Evolutionary conservation across 2,797 vertebrate species (phyloP).

Genomic region (Coregonus suidteri): DNA sequence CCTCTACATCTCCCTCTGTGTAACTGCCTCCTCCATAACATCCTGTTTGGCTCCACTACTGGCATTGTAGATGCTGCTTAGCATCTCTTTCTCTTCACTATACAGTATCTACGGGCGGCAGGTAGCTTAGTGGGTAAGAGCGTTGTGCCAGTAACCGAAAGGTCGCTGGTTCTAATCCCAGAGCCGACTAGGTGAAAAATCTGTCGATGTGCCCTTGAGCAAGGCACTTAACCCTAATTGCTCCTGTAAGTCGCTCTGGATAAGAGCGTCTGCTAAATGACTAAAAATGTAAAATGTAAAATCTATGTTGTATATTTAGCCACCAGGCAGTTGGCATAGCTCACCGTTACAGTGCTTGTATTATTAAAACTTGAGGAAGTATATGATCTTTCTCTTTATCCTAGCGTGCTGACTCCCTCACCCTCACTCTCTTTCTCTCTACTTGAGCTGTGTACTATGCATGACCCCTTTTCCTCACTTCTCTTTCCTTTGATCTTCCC

Average conservation of each 20-base stretch:
- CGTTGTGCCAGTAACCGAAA: too few species aligned
- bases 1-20: not conserved
- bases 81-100: not conserved
- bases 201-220: too few species aligned
- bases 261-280: too few species aligned
- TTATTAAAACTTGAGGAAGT: not conserved
- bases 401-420: not conserved
- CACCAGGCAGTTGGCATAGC: not conserved
- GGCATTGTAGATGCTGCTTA: not conserved
- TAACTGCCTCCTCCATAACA: not conserved
- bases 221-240: too few species aligned
- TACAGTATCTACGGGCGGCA: too few species aligned
- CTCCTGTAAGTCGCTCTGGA: too few species aligned
- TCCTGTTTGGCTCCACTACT: not conserved
- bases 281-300: too few species aligned
- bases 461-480: constrained; percentile 27
- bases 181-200: too few species aligned
- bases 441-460: not conserved
- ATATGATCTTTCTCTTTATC: not conserved
- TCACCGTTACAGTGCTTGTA: not conserved
- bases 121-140: too few species aligned
- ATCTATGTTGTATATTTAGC: not conserved
- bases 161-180: too few species aligned
- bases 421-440: not conserved
- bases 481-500: constrained; percentile 28